Base-by-base conservation (phyloP, 2,113 vertebrate genomes). In the Rhea pennata region DNA sequence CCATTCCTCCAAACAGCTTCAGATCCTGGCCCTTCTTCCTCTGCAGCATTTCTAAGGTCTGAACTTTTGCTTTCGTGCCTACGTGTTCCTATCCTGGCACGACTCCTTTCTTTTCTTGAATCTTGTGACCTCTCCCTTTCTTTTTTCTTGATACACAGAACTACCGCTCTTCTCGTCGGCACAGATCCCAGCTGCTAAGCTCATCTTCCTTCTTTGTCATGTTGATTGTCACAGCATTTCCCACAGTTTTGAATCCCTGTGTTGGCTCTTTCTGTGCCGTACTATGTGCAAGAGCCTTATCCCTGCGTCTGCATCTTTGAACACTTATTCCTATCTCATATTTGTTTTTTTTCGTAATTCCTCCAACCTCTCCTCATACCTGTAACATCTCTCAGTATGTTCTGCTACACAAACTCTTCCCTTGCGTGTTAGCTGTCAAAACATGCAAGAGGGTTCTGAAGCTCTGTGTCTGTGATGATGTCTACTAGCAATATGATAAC, bases 371-470 rank as follows among this genome's bases (percentile, higher is more conserved):
- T 87, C n/a, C 73, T 76, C 13, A 2, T n/a, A 0, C 24, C 73
- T 9, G 0, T 20, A 7, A 1, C 13, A 27, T 1, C 20, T 66
- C 16, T 44, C 10, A 5, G 29, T 33, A 9, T 81, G 78, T 88
- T 10, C 7, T 76, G 58, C 27, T 42, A 6, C 46, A 21, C 20
- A 5, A 71, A 46, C 21, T 92, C 33, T 12, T 44, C 44, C 16
- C 59, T 66, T 29, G 36, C 26, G 22, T 53, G 16, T 42, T n/a
- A 56, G 0, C 40, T 77, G 61, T 58, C 69, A 50, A 44, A 54
- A 15, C 39, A 1, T 0, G 1, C 56, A 29, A n/a, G 27, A n/a
- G 15, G 0, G 8, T 20, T n/a, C 56, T 39, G 56, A 71, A 79
- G n/a, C 21, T 50, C 62, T 11, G 1, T 1, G 0, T 40, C 27